Evolutionary conservation across 2,797 vertebrate species (phyloP).

Genomic region (Rhincodon typus): DNA sequence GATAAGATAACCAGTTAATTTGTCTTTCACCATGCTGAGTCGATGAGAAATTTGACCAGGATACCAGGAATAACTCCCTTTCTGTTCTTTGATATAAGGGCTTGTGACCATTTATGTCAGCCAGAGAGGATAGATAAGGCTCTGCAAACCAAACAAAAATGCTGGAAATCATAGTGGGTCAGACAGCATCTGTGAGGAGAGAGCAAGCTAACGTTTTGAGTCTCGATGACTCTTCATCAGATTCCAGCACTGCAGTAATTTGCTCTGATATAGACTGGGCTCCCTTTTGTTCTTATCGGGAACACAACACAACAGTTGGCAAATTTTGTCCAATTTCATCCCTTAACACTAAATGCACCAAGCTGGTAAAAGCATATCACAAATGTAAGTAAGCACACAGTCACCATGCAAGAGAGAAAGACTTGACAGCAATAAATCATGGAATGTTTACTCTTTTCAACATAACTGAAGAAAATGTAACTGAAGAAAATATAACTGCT

Average conservation of each 20-base stretch:
- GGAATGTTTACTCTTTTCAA: neutral
- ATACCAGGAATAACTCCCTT: neutral
- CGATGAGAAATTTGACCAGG: neutral
- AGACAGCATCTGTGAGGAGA: no score
- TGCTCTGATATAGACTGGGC: no score
- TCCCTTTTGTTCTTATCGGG: neutral
- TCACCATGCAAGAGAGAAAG: neutral
- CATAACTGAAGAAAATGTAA: neutral
- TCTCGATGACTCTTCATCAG: no score
- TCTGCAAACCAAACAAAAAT: no score
- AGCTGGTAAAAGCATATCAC: neutral
- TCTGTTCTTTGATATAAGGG: neutral
- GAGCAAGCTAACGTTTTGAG: no score
- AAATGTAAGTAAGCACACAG: neutral
- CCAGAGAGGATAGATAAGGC: neutral
- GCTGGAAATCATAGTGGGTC: no score
- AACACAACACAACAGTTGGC: neutral
- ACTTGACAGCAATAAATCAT: neutral
- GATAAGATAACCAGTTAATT: neutral
- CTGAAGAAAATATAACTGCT: neutral
- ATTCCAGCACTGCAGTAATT: no score
- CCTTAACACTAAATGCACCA: neutral
- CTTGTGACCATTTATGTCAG: neutral
- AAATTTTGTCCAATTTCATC: neutral
- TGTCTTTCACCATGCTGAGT: no score